A percentile compares a stretch with the other conserved stretches of the same genome.
Conservation (phyloP, 1,140 invertebrate genomes). For the Musca domestica region DNA sequence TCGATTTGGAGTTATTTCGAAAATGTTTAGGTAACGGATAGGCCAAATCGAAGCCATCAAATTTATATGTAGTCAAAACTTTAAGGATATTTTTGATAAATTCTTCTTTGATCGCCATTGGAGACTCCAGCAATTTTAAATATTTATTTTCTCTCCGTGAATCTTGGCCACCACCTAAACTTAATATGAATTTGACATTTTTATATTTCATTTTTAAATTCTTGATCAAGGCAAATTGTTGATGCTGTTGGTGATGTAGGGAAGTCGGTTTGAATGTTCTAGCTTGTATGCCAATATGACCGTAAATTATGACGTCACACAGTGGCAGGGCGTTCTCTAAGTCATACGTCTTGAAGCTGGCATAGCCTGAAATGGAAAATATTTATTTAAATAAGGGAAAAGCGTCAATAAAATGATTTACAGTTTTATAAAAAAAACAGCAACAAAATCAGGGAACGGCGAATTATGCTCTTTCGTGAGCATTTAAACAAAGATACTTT, state of each 20-base stretch:
- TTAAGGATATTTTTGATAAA: conserved; percentile 72
- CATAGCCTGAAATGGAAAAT: conserved; percentile 62
- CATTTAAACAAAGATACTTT: too few species aligned
- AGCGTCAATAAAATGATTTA: too few species aligned
- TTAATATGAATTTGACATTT: conserved; percentile 70
- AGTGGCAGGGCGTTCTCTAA: conserved; percentile 70
- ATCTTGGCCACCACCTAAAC: conserved; percentile 77
- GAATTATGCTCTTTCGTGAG: too few species aligned
- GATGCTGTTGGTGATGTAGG: conserved; percentile 66
- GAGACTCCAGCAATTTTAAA: conserved; percentile 61
- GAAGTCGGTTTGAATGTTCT: conserved; percentile 67
- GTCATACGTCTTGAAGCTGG: conserved; percentile 71
- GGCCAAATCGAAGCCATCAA: conserved; percentile 80
- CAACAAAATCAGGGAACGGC: too few species aligned
- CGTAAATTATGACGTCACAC: conserved; percentile 84
- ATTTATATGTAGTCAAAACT: conserved; percentile 69
- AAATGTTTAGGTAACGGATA: conserved; percentile 78
- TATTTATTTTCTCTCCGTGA: conserved; percentile 55
- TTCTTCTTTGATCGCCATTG: conserved; percentile 63
- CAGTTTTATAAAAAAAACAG: too few species aligned
- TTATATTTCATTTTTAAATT: conserved; percentile 70
- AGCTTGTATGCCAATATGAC: conserved; percentile 74
- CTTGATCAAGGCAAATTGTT: conserved; percentile 67
- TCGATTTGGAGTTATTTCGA: conserved; percentile 70
- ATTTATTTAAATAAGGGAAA: too few species aligned